Evolutionary conservation across 2,888 invertebrate species (phyloP), one percentile per base, ranked within the genome.

Genomic region (Asteroscopus sphinx): DNA sequence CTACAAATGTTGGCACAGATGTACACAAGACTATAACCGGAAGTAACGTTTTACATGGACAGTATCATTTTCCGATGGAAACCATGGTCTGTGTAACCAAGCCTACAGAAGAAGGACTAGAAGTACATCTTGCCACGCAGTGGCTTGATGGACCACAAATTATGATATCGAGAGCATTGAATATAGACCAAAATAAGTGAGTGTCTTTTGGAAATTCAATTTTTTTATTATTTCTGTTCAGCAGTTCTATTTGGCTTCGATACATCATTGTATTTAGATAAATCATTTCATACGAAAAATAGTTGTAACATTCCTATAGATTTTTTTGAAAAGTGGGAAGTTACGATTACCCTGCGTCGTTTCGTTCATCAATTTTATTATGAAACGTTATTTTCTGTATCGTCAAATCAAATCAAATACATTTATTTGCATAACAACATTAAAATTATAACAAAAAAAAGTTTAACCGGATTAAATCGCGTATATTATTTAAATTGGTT

Each of bases 11-110:
- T 12, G 73, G 73, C 2, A 41, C 52, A 5, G 68, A 73, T 35
- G 39, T 70, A 2, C 1, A 42, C 2, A 60, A 49, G 13, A 51
- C 32, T 0, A 25, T 70, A 0, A 30, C 21, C n/a, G 68, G 96
- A 0, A 87, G 80, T 6, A 92, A 93, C 36, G 85, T 91, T 40
- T 81, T 94, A 49, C 95, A 94, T 3, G 81, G 91, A 11, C 97
- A 97, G 76, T 96, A 96, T 79, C 97, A 97, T 81, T 96, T 95
- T 68, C 94, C 95, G 12, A 96, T 97, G 96, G 97, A 97, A 82
- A 95, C 96, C 0, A 95, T 96, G 45, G 91, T 92, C 0, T 95
- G 95, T 76, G 91, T 96, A 3, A 95, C 95, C 30, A 81, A 95
- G 35, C 97, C 97, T 0, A 91, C 89, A 2, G 97, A 97, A 80